phyloP scores from a whole-genome alignment of 2,888 invertebrate species.

The Conops quadrifasciatus region DNA sequence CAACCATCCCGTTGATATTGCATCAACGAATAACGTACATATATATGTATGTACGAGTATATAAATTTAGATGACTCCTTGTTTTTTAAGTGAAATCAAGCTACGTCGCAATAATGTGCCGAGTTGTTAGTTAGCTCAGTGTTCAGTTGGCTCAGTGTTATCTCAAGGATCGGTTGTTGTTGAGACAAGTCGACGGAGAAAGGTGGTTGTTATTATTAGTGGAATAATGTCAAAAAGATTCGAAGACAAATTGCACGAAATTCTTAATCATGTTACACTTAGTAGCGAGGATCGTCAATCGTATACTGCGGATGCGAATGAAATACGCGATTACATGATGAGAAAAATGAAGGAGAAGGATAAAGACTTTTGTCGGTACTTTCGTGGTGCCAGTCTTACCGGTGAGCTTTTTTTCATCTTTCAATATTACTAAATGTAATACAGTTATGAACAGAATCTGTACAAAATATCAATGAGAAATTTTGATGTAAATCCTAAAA shows the following conservation, averaged over 20 bases:
- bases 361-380: constrained; percentile 4
- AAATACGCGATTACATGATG: constrained; percentile 43
- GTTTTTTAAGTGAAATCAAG: too few relatives aligned
- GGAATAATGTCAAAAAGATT: too few relatives aligned
- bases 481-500: background rate
- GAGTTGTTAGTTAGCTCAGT: too few relatives aligned
- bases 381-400: constrained; percentile 9
- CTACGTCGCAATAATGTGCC: too few relatives aligned
- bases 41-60: too few relatives aligned
- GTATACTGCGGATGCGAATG: constrained; percentile 42
- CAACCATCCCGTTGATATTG: too few relatives aligned
- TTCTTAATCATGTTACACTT: constrained; percentile 6
- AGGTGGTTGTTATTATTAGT: too few relatives aligned
- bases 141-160: too few relatives aligned
- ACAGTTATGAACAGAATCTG: background rate
- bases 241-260: constrained; percentile 1
- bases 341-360: constrained; percentile 30
- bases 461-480: background rate
- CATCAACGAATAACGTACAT: too few relatives aligned
- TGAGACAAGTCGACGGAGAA: too few relatives aligned
- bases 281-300: constrained; percentile 20
- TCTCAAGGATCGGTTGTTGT: too few relatives aligned
- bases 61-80: too few relatives aligned
- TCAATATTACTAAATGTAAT: background rate
- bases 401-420: background rate